phyloP scores from a whole-genome alignment of 2,797 vertebrate species.

The Gymnoscopelus braueri region DNA sequence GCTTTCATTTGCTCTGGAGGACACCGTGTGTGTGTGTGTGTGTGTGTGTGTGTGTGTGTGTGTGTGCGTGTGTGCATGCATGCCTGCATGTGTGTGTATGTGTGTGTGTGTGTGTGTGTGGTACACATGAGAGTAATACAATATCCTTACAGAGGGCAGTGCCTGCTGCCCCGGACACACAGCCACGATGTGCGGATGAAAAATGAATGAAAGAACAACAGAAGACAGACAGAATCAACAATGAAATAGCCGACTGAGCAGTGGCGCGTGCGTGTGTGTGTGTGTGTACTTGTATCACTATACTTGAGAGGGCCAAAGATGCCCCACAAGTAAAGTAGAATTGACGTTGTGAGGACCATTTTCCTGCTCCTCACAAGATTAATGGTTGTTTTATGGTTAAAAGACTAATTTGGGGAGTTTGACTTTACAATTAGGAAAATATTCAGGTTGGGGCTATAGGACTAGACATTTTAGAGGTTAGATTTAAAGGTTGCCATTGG shows the following conservation, averaged over 20 bases:
- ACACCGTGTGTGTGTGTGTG: slow-evolving; percentile 49
- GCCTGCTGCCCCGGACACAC: slow-evolving; percentile 74
- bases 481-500: too few species aligned
- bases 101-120: slow-evolving; percentile 34
- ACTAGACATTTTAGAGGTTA: too few species aligned
- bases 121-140: slow-evolving; percentile 64
- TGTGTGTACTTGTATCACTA: not conserved
- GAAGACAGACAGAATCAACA: slow-evolving; percentile 77
- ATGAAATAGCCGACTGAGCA: slow-evolving; percentile 64
- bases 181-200: slow-evolving; percentile 78
- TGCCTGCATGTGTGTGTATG: slow-evolving; percentile 41
- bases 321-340: too few species aligned
- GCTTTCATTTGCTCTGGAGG: slow-evolving; percentile 82
- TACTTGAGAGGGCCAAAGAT: too few species aligned
- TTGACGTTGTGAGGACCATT: too few species aligned
- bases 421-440: too few species aligned
- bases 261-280: slow-evolving; percentile 43
- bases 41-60: slow-evolving; percentile 30
- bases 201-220: slow-evolving; percentile 85
- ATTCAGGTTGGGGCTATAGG: too few species aligned
- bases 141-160: slow-evolving; percentile 77
- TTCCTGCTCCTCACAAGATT: too few species aligned
- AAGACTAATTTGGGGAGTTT: too few species aligned
- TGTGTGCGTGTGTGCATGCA: slow-evolving; percentile 2
- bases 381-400: too few species aligned